A percentile compares a stretch with the other conserved stretches of the same genome.
These are phyloP conservation scores for Drosophila nr. medialis DNA, from an alignment of 2,888 invertebrate genomes.

Conservation along the genomic window DNA sequence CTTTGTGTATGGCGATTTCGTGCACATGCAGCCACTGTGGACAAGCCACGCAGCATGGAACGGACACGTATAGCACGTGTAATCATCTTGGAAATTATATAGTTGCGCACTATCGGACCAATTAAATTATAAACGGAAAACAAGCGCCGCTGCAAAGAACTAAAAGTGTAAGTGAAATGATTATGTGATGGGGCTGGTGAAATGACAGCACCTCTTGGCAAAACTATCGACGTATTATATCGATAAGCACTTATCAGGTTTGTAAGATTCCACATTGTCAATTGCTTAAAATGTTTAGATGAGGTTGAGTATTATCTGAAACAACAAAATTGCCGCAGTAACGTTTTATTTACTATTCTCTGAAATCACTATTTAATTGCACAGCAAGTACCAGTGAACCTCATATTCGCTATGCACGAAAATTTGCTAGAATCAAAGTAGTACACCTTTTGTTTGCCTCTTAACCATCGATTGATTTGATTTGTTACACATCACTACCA, in stretches of 20 bases:
- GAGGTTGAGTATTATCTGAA: neutral
- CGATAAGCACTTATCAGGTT: constrained; percentile 8
- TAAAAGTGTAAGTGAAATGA: constrained; percentile 55
- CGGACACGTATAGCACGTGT: constrained; percentile 64
- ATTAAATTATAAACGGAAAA: constrained; percentile 42
- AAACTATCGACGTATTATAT: constrained; percentile 26
- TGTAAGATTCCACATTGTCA: neutral
- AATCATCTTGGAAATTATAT: constrained; percentile 46
- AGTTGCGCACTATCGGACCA: constrained; percentile 17
- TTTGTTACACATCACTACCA: constrained; percentile 16
- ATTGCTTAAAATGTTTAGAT: neutral
- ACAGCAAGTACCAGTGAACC: neutral
- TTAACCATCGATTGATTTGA: constrained; percentile 24
- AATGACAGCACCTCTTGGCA: constrained; percentile 51
- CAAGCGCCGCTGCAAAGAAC: constrained; percentile 31
- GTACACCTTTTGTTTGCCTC: neutral
- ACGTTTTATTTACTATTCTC: neutral
- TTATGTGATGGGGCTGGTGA: constrained; percentile 73
- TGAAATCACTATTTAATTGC: too few relatives aligned
- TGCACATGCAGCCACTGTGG: constrained; percentile 42
- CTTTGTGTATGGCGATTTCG: constrained; percentile 41
- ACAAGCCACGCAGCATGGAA: constrained; percentile 57
- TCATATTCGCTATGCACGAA: neutral
- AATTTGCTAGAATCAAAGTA: neutral
- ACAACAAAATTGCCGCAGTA: neutral